Percentiles rank a stretch among this genome's conserved stretches.
Conservation (phyloP, 2,113 vertebrate genomes). For the Cygnus buccinator region DNA sequence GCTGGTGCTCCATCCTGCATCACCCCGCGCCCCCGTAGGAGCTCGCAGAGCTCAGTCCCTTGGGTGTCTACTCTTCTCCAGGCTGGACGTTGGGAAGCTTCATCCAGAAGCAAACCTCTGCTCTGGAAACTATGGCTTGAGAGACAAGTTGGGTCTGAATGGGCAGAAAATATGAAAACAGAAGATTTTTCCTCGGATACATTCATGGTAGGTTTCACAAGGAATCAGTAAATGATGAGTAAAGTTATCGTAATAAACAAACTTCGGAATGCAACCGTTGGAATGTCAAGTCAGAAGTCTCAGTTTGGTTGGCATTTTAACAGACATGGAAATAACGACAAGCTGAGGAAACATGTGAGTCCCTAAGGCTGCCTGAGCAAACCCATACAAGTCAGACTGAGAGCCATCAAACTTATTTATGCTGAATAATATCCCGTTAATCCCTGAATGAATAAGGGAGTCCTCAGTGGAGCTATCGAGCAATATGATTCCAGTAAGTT, state of each 20-base stretch:
- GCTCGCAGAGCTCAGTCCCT: accelerated
- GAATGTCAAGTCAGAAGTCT: slow-evolving; percentile 9
- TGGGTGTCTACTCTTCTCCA: neutral
- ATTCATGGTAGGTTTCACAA: neutral
- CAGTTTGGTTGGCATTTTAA: slow-evolving; percentile 3
- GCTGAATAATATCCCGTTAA: slow-evolving; percentile 1
- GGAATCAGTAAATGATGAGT: neutral
- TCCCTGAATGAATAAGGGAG: neutral
- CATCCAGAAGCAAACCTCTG: neutral
- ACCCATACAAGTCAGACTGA: slow-evolving; percentile 1
- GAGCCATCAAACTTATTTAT: slow-evolving; percentile 1
- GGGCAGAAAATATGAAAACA: neutral
- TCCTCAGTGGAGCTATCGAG: neutral
- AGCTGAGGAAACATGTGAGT: neutral
- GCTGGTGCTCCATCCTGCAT: neutral
- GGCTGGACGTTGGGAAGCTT: neutral
- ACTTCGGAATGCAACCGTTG: neutral
- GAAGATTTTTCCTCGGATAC: neutral
- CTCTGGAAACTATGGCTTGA: neutral
- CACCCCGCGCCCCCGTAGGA: accelerated
- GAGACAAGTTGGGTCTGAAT: neutral
- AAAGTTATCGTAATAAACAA: slow-evolving; percentile 8
- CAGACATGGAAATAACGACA: neutral
- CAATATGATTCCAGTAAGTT: neutral
- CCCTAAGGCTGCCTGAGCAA: slow-evolving; percentile 6